Evolutionary conservation across 37 sponge, comb jelly and placozoan genomes (phyloP).

Genomic region (Chondrilla cf. caribensis): DNA sequence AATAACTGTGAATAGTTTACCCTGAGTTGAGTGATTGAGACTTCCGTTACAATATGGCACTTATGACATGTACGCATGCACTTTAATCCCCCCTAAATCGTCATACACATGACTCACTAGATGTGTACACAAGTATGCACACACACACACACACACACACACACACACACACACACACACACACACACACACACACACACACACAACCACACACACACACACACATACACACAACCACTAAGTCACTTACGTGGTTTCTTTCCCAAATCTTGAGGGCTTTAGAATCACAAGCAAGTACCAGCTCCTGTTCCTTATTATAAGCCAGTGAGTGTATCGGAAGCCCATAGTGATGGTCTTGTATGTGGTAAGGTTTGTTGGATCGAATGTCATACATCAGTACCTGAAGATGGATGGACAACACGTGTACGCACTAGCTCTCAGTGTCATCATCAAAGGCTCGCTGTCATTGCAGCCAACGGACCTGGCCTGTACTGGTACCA

Average conservation of each 20-base stretch:
- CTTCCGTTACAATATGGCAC: not conserved
- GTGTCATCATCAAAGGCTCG: not conserved
- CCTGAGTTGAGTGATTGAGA: slow-evolving; percentile 25
- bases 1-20: slow-evolving; percentile 72
- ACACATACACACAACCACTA: not conserved
- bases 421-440: not conserved
- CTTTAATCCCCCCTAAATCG: no score
- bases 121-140: not conserved
- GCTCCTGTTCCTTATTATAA: slow-evolving; percentile 55
- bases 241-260: slow-evolving; percentile 49
- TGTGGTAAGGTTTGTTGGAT: slow-evolving; percentile 52
- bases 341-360: slow-evolving; percentile 89
- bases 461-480: not conserved
- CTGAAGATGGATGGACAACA: slow-evolving; percentile 25
- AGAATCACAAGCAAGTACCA: slow-evolving; percentile 82
- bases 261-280: slow-evolving; percentile 90
- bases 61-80: not conserved
- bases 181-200: no score
- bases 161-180: not conserved
- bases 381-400: slow-evolving; percentile 91
- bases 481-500: slow-evolving; percentile 84
- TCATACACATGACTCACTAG: not conserved
- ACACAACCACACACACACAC: no score
- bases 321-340: slow-evolving; percentile 82
- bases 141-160: slow-evolving; percentile 11